Percentiles rank a stretch among this genome's conserved stretches.
These are phyloP conservation scores for Nannoperca obscura DNA, from an alignment of 2,797 vertebrate species.

Conservation along the genomic window DNA sequence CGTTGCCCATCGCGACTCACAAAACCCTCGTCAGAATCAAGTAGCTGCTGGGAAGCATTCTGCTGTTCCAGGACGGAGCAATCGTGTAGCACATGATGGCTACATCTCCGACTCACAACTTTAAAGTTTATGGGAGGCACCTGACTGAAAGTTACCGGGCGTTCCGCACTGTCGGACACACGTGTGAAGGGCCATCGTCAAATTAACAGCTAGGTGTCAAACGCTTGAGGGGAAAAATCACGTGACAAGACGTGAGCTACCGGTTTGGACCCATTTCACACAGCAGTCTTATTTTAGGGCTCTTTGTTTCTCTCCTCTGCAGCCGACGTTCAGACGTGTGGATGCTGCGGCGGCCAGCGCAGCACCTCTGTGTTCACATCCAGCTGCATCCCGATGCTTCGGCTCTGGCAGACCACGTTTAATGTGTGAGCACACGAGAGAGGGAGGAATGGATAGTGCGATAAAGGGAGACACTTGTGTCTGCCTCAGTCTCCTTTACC, in stretches of 20 bases:
- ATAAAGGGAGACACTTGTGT: conserved; percentile 23
- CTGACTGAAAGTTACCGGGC: conserved; percentile 38
- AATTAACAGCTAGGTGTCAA: conserved; percentile 29
- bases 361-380: conserved; percentile 59
- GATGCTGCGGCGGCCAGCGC: conserved; percentile 51
- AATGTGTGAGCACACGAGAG: conserved; percentile 47
- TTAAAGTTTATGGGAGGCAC: conserved; percentile 32
- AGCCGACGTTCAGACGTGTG: conserved; percentile 51
- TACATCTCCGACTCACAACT: conserved; percentile 19
- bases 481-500: conserved; percentile 2
- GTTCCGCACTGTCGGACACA: conserved; percentile 18
- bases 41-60: conserved; percentile 51
- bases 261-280: conserved; percentile 44
- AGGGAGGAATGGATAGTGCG: conserved; percentile 25
- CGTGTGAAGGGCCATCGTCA: conserved; percentile 33
- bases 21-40: conserved; percentile 78
- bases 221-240: conserved; percentile 13
- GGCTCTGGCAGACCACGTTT: conserved; percentile 53
- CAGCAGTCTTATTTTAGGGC: conserved; percentile 47
- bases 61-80: conserved; percentile 59
- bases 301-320: conserved; percentile 31
- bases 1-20: conserved; percentile 77
- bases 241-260: conserved; percentile 25
- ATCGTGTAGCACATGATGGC: conserved; percentile 55
- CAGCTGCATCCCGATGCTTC: conserved; percentile 54